Evolutionary conservation across 2,888 invertebrate genomes (phyloP), one percentile per base, ranked within the genome.

Genomic region (Arenicola marina): DNA sequence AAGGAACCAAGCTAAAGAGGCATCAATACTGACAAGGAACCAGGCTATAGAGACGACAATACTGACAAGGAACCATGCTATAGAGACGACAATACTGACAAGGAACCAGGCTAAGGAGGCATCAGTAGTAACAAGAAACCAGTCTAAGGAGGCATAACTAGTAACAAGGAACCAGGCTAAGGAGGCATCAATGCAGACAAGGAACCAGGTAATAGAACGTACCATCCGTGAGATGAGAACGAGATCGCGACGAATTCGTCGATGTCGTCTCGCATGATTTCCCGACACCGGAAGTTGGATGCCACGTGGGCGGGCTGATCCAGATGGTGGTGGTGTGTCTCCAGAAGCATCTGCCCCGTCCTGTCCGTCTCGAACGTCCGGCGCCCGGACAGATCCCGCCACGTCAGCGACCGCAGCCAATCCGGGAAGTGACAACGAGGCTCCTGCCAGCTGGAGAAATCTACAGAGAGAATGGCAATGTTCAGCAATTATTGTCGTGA

Each of bases 381-480:
- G 26, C 48, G 48, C 48, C 48, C 48, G 18, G 48, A n/a, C 48
- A 48, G 48, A 24, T 48, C 48, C 26, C 48, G 48, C 48, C 48
- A 48, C 7, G 11, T 11, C 18, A n/a, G 48, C 18, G 11, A 24
- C 11, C 48, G 48, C 24, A 48, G 26, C 48, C 48, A 48, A 7
- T 48, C 48, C 18, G 48, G 48, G 7, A 48, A 24, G 18, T 48
- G 48, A 48, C 48, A 48, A 11, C 48, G 15, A 24, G 48, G 18
- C 26, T 7, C 7, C 11, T 48, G 18, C 48, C 48, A 48, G 48
- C 48, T 48, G 48, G 11, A 7, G n/a, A 48, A 7, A 24, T 48
- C 48, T 48, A 24, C 26, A 38, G 18, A 18, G 18, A 38, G 11
- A 18, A 18, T 15, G 18, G 18, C 18, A 11, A 38, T 38, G 38